A percentile compares a stretch with the other conserved stretches of the same genome.
Evolutionary conservation across 2,797 vertebrate genomes (phyloP).

Genomic region (Champsocephalus esox): DNA sequence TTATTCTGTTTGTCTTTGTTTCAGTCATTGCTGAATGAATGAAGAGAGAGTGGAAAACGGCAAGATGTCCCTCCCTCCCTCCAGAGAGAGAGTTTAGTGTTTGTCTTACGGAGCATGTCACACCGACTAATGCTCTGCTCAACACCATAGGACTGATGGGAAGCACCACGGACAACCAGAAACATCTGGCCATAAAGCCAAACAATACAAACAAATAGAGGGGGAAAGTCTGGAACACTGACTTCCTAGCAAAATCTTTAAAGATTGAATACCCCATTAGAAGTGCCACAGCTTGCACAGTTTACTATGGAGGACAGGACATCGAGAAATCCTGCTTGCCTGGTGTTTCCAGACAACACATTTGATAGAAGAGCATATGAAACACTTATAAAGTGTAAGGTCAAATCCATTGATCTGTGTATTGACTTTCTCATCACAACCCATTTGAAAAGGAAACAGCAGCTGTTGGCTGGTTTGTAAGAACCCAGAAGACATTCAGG

Average conservation of each 20-base stretch:
- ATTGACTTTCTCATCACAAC: conserved; percentile 1
- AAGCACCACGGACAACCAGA: conserved; percentile 60
- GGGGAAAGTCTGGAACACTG: conserved; percentile 16
- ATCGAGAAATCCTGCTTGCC: not conserved
- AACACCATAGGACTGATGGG: conserved; percentile 31
- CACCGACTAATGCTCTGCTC: conserved; percentile 55
- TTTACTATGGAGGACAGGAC: conserved; percentile 54
- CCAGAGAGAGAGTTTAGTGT: not conserved
- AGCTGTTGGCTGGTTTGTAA: conserved; percentile 19
- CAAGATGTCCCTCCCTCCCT: not conserved
- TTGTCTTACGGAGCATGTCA: conserved; percentile 26
- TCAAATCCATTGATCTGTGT: not conserved
- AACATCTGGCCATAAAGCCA: conserved; percentile 64
- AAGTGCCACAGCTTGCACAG: conserved; percentile 56
- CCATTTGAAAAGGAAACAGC: conserved; percentile 14
- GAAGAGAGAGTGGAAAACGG: not conserved
- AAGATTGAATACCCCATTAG: conserved; percentile 54
- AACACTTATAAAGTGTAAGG: not conserved
- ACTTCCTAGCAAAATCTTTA: conserved; percentile 30
- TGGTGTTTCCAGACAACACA: conserved; percentile 1
- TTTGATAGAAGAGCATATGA: not conserved
- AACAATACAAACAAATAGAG: conserved; percentile 48
- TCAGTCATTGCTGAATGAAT: conserved; percentile 38
- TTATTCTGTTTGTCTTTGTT: conserved; percentile 6
- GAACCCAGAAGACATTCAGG: conserved; percentile 4